Conservation (phyloP, 2,113 vertebrate species). For the Sigmodon hispidus region DNA sequence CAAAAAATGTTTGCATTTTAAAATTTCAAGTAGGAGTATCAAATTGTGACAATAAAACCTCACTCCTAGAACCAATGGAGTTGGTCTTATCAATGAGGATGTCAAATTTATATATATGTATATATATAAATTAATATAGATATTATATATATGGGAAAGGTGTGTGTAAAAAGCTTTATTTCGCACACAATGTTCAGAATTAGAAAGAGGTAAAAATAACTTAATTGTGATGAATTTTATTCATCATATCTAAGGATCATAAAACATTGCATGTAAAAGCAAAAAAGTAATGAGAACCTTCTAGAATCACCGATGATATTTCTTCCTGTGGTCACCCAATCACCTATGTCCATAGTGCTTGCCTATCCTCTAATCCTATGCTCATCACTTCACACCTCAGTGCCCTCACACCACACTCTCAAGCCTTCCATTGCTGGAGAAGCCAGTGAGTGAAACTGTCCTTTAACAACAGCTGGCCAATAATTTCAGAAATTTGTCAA, state of each 20-base stretch:
- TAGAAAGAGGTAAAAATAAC: not conserved
- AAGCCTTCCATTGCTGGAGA: not conserved
- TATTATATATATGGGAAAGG: not conserved
- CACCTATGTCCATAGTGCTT: not conserved
- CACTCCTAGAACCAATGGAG: not conserved
- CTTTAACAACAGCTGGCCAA: not conserved
- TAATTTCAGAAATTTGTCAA: constrained; percentile 3
- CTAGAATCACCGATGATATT: not conserved
- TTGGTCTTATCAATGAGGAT: not conserved
- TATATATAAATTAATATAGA: not conserved
- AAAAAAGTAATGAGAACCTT: not conserved
- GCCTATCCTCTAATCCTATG: not conserved
- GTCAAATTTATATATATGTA: not conserved
- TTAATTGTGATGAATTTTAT: not conserved
- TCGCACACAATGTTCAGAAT: not conserved
- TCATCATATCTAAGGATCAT: not conserved
- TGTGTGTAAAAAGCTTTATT: not conserved
- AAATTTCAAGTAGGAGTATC: not conserved
- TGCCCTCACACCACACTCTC: not conserved
- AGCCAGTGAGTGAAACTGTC: not conserved
- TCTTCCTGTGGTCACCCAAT: not conserved
- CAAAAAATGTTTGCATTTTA: not conserved
- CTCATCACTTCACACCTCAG: too few species aligned
- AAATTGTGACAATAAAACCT: not conserved
- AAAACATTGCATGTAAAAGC: not conserved